Conservation (phyloP, 37 sponge, comb jelly and placozoan genomes). For the Beroe ovata region DNA sequence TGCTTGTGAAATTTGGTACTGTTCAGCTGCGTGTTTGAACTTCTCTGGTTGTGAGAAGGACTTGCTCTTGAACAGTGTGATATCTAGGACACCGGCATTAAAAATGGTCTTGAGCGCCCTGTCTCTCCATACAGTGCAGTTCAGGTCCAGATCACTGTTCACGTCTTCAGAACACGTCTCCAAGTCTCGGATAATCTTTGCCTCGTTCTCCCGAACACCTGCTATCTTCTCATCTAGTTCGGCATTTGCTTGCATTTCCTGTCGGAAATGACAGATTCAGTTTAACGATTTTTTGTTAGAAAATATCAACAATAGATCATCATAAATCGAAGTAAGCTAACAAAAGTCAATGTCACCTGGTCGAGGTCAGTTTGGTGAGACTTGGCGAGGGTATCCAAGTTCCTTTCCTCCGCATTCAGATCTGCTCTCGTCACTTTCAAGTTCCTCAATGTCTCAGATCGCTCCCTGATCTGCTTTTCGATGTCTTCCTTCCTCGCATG, state of each 20-base stretch:
- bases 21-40: slow-evolving; percentile 9
- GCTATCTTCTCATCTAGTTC: slow-evolving; percentile 50
- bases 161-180: slow-evolving; percentile 26
- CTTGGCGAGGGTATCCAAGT: not conserved
- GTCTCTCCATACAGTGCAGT: slow-evolving; percentile 58
- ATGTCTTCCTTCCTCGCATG: slow-evolving; percentile 28
- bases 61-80: not conserved
- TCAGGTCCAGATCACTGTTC: not conserved
- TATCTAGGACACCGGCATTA: slow-evolving; percentile 8
- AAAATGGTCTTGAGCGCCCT: slow-evolving; percentile 31
- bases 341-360: slow-evolving; percentile 10
- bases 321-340: no score
- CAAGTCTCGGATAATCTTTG: slow-evolving; percentile 32
- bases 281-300: no score
- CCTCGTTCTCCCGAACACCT: not conserved
- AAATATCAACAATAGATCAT: no score
- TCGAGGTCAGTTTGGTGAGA: not conserved
- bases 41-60: slow-evolving; percentile 17
- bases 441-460: not conserved
- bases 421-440: slow-evolving; percentile 43
- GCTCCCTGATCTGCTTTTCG: slow-evolving; percentile 1
- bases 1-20: not conserved
- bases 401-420: slow-evolving; percentile 16
- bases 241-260: slow-evolving; percentile 19
- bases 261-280: no score